phyloP scores from a whole-genome alignment of 2,797 vertebrate species.

The Trichosurus vulpecula region DNA sequence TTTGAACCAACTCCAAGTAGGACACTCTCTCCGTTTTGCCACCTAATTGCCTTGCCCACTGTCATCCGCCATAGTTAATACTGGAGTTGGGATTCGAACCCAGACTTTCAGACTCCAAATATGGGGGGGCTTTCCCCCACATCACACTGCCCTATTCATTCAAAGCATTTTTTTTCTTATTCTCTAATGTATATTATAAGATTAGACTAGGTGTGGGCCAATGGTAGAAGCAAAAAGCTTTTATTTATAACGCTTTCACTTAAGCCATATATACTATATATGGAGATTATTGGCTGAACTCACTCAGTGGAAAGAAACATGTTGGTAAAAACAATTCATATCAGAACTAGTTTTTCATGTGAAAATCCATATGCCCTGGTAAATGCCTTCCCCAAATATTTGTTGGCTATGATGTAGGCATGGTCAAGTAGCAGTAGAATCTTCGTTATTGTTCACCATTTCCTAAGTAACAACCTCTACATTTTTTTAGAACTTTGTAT shows the following conservation, averaged over 20 bases:
- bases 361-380: not conserved
- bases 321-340: not conserved
- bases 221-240: not conserved
- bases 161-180: not conserved
- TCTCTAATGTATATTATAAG: not conserved
- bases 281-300: slow-evolving; percentile 1
- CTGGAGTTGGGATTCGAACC: not conserved
- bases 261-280: not conserved
- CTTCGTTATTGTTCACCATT: not conserved
- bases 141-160: not conserved
- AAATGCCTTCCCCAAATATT: slow-evolving; percentile 1
- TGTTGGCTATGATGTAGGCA: not conserved
- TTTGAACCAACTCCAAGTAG: not conserved
- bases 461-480: not conserved
- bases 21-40: not conserved
- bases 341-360: not conserved
- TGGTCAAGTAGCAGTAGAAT: not conserved
- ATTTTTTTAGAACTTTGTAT: not conserved
- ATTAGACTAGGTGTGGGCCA: not conserved
- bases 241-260: not conserved
- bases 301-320: slow-evolving; percentile 25
- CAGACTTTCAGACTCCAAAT: not conserved
- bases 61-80: not conserved
- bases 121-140: rapidly evolving
- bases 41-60: not conserved